Evolutionary conservation across 2,113 vertebrate species (phyloP).

Genomic region (Platycercus adscitus): DNA sequence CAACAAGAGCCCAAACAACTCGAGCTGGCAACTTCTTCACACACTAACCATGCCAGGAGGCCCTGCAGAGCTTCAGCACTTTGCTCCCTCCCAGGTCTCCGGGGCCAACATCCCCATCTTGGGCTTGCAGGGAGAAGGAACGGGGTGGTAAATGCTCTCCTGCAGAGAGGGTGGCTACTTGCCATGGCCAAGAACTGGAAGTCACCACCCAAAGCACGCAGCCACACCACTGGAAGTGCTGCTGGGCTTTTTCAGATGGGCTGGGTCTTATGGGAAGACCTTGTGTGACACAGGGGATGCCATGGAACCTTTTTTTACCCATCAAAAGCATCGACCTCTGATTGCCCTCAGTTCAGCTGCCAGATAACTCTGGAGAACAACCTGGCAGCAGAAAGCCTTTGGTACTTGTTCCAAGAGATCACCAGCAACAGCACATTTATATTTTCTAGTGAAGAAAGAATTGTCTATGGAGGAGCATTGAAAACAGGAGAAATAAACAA

Average conservation of each 20-base stretch:
- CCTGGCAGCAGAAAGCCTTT: neutral
- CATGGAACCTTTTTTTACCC: neutral
- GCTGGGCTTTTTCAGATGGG: neutral
- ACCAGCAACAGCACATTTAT: neutral
- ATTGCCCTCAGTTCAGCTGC: neutral
- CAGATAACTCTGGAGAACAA: neutral
- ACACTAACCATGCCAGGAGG: neutral
- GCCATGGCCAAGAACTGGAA: rapidly evolving
- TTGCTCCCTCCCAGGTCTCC: neutral
- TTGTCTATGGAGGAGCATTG: neutral
- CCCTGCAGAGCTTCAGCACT: neutral
- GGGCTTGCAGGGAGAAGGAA: neutral
- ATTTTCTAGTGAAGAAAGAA: neutral
- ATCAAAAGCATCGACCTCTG: neutral
- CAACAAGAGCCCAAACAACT: conserved; percentile 66
- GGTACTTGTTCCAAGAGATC: neutral
- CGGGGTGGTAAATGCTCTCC: neutral
- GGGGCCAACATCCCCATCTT: rapidly evolving
- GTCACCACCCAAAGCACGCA: neutral
- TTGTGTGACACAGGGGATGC: rapidly evolving
- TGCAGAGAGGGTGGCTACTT: neutral
- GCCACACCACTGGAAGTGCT: rapidly evolving
- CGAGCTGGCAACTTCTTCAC: conserved; percentile 35
- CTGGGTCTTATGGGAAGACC: neutral
- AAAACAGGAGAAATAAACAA: neutral